These are phyloP conservation scores for Sphecodes monilicornis DNA, from an alignment of 2,888 invertebrate genomes.

Conservation along the genomic window DNA sequence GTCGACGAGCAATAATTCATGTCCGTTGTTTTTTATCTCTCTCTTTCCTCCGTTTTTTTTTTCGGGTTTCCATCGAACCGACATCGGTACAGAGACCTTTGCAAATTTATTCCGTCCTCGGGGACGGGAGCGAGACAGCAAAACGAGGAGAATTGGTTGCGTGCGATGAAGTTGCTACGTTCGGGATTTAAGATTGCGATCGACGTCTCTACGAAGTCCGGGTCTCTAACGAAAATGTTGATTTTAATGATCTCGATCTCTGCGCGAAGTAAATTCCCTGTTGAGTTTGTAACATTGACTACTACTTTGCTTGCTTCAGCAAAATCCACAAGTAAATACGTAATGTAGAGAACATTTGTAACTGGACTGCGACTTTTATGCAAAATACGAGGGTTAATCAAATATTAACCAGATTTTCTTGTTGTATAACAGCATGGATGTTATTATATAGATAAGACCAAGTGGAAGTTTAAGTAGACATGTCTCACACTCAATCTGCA, in stretches of 20 bases:
- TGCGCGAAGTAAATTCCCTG: neutral
- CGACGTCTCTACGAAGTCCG: neutral
- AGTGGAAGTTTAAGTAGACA: no score
- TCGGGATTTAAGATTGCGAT: neutral
- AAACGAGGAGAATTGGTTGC: neutral
- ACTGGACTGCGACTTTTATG: neutral
- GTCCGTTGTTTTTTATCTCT: neutral
- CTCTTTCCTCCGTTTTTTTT: neutral
- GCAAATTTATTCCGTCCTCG: conserved; percentile 8
- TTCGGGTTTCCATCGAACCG: neutral
- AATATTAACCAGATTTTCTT: no score
- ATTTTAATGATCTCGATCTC: neutral
- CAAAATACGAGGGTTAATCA: neutral
- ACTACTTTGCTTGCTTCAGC: neutral
- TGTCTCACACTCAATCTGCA: no score
- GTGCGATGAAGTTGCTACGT: neutral
- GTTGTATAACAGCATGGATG: no score
- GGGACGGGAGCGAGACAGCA: neutral
- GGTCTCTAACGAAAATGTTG: neutral
- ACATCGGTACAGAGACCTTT: neutral
- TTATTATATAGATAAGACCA: no score
- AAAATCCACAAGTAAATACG: neutral
- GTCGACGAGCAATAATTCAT: conserved; percentile 30
- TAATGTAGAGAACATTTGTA: neutral
- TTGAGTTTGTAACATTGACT: neutral